Conservation (phyloP, 2,113 vertebrate genomes). For the Boleophthalmus pectinirostris region DNA sequence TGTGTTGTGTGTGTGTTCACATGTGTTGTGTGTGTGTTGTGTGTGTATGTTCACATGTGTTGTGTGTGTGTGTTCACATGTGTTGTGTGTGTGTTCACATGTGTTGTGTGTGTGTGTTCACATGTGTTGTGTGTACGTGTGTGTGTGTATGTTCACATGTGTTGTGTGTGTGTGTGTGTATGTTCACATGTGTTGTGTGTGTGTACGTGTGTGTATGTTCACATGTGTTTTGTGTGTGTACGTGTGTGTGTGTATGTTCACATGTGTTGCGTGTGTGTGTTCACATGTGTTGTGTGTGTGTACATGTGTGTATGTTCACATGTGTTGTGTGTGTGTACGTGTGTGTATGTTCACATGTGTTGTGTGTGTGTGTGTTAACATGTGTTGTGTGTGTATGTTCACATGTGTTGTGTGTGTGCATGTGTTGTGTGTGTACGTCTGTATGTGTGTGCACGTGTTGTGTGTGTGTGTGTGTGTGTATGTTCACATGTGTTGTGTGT, state of each 20-base stretch:
- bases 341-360: constrained; percentile 56
- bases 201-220: too few relatives aligned
- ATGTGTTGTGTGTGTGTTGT: too few relatives aligned
- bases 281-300: constrained; percentile 53
- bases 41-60: too few relatives aligned
- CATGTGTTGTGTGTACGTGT: too few relatives aligned
- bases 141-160: too few relatives aligned
- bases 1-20: constrained; percentile 53
- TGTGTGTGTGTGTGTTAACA: constrained; percentile 37
- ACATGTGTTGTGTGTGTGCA: constrained; percentile 3
- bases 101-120: constrained; percentile 55
- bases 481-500: not conserved
- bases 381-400: too few relatives aligned
- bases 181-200: constrained; percentile 59
- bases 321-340: constrained; percentile 1
- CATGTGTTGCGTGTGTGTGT: constrained; percentile 18
- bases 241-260: too few relatives aligned
- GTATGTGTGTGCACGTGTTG: too few relatives aligned
- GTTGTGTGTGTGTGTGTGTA: constrained; percentile 32
- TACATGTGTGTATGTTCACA: too few relatives aligned
- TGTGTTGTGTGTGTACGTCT: constrained; percentile 55
- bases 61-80: not conserved
- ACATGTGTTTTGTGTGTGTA: too few relatives aligned
- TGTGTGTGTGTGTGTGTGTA: too few relatives aligned
- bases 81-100: constrained; percentile 59